Conservation (phyloP, 37 sponge, comb jelly and placozoan species). For the Halichondria panicea region DNA sequence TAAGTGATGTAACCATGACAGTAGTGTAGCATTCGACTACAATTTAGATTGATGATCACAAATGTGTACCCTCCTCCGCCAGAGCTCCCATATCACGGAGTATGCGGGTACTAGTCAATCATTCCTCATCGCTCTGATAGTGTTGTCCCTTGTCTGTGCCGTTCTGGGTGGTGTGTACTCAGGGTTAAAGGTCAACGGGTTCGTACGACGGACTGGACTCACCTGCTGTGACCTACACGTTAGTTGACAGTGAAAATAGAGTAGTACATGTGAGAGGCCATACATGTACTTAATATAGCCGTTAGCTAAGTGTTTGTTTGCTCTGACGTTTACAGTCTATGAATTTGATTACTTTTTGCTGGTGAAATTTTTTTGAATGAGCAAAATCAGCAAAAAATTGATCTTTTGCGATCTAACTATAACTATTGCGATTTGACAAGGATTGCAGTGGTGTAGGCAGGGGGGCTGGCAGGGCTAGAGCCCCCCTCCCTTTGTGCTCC, state of each 20-base stretch:
- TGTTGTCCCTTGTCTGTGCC: slow-evolving; percentile 24
- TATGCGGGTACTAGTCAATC: neutral
- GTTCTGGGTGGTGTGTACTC: slow-evolving; percentile 35
- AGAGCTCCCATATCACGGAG: slow-evolving; percentile 31
- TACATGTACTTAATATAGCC: too few relatives aligned
- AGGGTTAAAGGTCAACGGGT: slow-evolving; percentile 64
- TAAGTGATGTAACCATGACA: neutral
- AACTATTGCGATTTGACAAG: too few relatives aligned
- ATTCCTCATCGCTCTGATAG: slow-evolving; percentile 8
- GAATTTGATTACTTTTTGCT: too few relatives aligned
- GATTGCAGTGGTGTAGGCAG: too few relatives aligned
- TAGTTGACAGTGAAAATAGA: slow-evolving; percentile 15
- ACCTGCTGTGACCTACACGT: slow-evolving; percentile 60
- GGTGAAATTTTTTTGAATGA: too few relatives aligned
- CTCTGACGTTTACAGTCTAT: too few relatives aligned
- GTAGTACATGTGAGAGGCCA: neutral
- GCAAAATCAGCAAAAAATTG: too few relatives aligned
- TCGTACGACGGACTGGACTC: slow-evolving; percentile 58
- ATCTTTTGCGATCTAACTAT: too few relatives aligned
- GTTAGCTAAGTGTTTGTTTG: too few relatives aligned
- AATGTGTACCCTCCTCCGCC: neutral
- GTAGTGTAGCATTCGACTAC: too few relatives aligned
- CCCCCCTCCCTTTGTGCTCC: too few relatives aligned
- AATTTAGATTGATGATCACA: neutral
- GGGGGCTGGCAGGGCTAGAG: too few relatives aligned